Conservation (phyloP, 1,140 invertebrate genomes). For the Ditylenchus dipsaci region DNA sequence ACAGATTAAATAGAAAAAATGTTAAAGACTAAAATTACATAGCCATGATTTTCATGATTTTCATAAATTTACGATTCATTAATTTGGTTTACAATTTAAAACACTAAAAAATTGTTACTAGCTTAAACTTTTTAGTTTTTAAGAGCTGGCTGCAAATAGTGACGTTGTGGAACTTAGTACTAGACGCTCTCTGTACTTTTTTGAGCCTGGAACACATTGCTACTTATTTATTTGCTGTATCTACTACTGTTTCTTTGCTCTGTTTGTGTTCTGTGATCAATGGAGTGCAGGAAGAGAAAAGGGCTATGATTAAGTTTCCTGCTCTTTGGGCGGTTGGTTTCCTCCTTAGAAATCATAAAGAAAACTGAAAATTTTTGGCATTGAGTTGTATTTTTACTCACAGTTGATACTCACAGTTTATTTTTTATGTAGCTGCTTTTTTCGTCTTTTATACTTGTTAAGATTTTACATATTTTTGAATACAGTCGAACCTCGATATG, state of each 20-base stretch:
- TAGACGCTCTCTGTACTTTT: slow-evolving; percentile 2
- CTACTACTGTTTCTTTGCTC: neutral
- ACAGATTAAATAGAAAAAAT: no score
- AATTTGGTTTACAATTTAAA: no score
- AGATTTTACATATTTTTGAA: no score
- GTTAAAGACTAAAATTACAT: no score
- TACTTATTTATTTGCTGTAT: neutral
- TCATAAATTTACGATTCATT: neutral
- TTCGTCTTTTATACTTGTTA: no score
- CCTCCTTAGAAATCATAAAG: no score
- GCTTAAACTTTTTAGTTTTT: neutral
- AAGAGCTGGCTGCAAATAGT: neutral
- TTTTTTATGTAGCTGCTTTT: neutral
- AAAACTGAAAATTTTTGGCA: no score
- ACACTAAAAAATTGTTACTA: no score
- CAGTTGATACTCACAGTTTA: no score
- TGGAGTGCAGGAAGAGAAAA: slow-evolving; percentile 4
- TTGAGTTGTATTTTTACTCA: no score
- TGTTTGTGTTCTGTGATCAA: slow-evolving; percentile 4
- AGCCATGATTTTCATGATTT: no score
- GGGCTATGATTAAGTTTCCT: neutral
- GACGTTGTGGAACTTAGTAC: neutral
- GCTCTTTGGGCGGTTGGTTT: neutral
- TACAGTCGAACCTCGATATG: no score
- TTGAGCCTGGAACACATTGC: neutral